Base-by-base conservation (phyloP, 92 coral and sea anemone genomes). In the Epizoanthus illoricatus region DNA sequence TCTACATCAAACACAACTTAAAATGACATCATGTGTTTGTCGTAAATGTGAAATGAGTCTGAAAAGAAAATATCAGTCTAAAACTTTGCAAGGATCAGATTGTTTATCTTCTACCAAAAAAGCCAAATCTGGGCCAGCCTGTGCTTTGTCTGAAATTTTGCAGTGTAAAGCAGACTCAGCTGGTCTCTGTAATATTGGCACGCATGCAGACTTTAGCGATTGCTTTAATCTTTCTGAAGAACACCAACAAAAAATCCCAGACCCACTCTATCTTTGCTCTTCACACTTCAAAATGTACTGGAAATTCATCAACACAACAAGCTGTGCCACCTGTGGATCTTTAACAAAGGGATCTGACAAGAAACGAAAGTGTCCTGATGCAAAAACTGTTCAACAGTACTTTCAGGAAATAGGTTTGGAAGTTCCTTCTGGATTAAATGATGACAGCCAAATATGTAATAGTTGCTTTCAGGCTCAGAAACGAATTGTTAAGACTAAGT, bases 11-110 rank as follows among this genome's bases (percentile, higher is more conserved):
- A 66, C 71, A 66, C 71, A 66, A 24, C 71, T 66, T 17, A 66
- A 66, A 66, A 66, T 66, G 71, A 19, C 71, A 66, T 66, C 71
- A 5, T 66, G 71, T 66, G 71, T 66, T 66, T 66, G 71, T 66
- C 36, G 71, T 66, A 66, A 66, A 66, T 66, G 71, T 28, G 71
- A 66, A 41, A 66, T 66, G 71, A 61, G 65, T 61, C 28, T 61
- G 65, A 61, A 61, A 61, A 61, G 65, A n/a, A n/a, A 61, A 61
- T 61, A 61, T 61, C 65, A 61, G 65, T 61, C 65, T 61, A 61
- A 28, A 61, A 61, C 28, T 61, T 61, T 28, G n/a, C 65, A 61
- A 18, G 65, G n/a, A 61, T 61, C 65, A 18, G 65, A 61, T 61
- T 61, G 65, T 17, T 28, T 18, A 33, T 61, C 23, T 61, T 61